These are phyloP conservation scores for Amiota minor DNA, from an alignment of 2,888 invertebrate genomes.

Conservation along the genomic window DNA sequence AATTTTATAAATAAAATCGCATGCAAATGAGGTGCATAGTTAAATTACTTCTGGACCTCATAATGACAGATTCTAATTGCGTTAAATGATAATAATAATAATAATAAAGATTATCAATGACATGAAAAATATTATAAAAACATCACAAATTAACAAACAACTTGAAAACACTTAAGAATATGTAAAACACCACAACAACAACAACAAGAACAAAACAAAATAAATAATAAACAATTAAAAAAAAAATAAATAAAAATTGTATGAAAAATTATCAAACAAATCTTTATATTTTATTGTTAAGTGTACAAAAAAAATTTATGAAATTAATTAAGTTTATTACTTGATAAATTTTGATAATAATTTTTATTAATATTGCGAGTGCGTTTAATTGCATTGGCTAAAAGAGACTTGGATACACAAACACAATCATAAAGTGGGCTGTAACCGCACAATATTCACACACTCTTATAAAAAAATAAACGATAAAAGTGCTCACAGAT, in stretches of 20 bases:
- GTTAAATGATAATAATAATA: too few species aligned
- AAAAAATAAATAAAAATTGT: neutral
- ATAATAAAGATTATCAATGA: too few species aligned
- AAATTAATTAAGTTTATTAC: conserved; percentile 42
- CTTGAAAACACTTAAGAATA: too few species aligned
- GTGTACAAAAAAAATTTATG: conserved; percentile 44
- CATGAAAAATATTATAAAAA: too few species aligned
- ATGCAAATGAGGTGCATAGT: too few species aligned
- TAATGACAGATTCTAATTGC: too few species aligned
- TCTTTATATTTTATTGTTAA: conserved; percentile 29
- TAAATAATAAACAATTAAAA: neutral
- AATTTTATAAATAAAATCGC: too few species aligned
- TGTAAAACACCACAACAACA: too few species aligned
- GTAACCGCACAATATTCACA: conserved; percentile 56
- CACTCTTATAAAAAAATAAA: conserved; percentile 15
- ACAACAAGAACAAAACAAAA: too few species aligned
- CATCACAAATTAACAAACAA: too few species aligned
- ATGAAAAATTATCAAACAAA: neutral
- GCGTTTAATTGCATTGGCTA: conserved; percentile 27
- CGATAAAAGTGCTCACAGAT: neutral
- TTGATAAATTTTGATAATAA: conserved; percentile 52
- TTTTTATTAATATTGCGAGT: conserved; percentile 37
- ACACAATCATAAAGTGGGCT: conserved; percentile 58
- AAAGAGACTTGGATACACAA: conserved; percentile 11
- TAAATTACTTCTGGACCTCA: too few species aligned